Evolutionary conservation across 2,888 invertebrate species (phyloP).

Genomic region (Norana najaformis): DNA sequence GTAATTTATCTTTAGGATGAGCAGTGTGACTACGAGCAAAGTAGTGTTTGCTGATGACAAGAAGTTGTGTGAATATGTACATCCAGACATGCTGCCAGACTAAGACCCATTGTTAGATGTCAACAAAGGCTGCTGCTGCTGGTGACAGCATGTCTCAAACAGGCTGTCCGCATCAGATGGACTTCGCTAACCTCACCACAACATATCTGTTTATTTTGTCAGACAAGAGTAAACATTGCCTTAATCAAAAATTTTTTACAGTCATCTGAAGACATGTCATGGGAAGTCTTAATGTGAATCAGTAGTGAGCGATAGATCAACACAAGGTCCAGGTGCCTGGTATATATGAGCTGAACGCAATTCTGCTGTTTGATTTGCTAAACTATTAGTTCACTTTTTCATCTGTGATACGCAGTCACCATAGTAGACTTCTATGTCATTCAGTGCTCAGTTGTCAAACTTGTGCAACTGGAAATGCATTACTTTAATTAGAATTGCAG

Average conservation of each 20-base stretch:
- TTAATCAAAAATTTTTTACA: conserved; percentile 3
- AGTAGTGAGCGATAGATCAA: not conserved
- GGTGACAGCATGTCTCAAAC: not conserved
- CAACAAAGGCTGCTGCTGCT: not conserved
- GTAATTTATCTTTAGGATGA: conserved; percentile 67
- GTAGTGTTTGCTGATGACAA: conserved; percentile 75
- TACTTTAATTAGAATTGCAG: not conserved
- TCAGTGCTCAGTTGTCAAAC: not conserved
- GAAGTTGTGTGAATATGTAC: conserved; percentile 75
- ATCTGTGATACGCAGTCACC: not conserved
- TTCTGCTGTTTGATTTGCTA: not conserved
- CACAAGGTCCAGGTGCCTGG: not conserved
- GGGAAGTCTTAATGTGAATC: not conserved
- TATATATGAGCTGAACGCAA: not conserved
- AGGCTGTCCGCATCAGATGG: not conserved
- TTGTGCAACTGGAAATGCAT: not conserved
- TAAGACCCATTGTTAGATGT: not conserved
- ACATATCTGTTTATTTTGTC: conserved; percentile 1
- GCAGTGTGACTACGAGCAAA: conserved; percentile 78
- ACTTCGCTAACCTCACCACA: not conserved
- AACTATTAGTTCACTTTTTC: too few relatives aligned
- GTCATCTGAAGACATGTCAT: not conserved
- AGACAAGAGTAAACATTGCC: not conserved
- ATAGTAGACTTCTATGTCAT: not conserved
- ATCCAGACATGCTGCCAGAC: conserved; percentile 76